These are phyloP conservation scores for Holotrichia oblita DNA, from an alignment of 1,140 invertebrate genomes.

Conservation along the genomic window DNA sequence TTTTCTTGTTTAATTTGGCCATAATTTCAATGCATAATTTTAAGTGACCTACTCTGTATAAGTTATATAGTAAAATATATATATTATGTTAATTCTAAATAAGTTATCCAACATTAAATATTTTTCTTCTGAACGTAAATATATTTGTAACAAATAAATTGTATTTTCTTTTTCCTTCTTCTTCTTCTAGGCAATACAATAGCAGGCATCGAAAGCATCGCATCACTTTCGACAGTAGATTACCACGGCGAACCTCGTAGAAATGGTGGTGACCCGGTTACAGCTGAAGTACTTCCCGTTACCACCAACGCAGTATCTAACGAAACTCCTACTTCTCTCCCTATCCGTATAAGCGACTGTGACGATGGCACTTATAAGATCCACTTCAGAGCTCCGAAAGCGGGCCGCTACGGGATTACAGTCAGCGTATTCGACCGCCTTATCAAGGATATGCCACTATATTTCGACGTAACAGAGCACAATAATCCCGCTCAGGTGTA, in stretches of 20 bases:
- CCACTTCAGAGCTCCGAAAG: conserved; percentile 66
- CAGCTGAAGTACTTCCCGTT: conserved; percentile 65
- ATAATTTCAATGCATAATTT: no score
- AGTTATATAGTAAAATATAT: no score
- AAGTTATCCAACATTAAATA: no score
- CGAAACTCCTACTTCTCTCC: conserved; percentile 60
- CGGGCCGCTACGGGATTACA: conserved; percentile 73
- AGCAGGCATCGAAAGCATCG: conserved; percentile 75
- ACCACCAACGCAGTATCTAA: conserved; percentile 51
- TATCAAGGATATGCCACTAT: conserved; percentile 84
- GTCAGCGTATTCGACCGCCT: conserved; percentile 86
- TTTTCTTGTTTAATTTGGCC: no score
- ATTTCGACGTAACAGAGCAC: conserved; percentile 76
- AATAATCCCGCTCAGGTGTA: conserved; percentile 81
- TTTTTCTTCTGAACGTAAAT: no score
- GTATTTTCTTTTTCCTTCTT: conserved; percentile 29
- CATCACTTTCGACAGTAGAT: conserved; percentile 81
- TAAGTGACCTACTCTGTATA: no score
- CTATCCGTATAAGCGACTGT: conserved; percentile 74
- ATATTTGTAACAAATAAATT: not conserved
- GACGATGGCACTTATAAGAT: conserved; percentile 83
- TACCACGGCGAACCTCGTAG: conserved; percentile 86
- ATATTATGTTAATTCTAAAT: no score
- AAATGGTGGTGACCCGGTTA: conserved; percentile 87
- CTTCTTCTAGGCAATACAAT: conserved; percentile 63